These are phyloP conservation scores for Acanthurus tractus DNA, from an alignment of 2,797 vertebrate genomes.

Conservation along the genomic window DNA sequence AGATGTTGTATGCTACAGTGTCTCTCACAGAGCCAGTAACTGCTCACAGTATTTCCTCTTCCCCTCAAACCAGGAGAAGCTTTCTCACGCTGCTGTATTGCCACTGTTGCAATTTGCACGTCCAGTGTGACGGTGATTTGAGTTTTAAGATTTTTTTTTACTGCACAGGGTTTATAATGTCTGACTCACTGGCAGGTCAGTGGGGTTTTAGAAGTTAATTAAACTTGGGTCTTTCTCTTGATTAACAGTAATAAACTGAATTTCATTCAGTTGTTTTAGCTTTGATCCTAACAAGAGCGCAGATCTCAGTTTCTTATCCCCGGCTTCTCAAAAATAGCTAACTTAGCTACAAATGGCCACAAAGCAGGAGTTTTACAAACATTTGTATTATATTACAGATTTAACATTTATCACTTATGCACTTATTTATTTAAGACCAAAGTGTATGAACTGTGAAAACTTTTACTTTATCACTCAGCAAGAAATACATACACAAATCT, in stretches of 20 bases:
- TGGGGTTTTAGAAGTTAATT: conserved; percentile 19
- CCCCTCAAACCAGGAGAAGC: no score
- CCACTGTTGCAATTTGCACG: no score
- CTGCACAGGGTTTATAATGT: neutral
- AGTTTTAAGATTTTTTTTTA: neutral
- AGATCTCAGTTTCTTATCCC: neutral
- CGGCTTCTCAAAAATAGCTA: neutral
- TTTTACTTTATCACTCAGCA: neutral
- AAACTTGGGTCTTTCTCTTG: neutral
- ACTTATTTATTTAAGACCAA: neutral
- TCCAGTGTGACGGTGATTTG: neutral
- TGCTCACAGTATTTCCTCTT: no score
- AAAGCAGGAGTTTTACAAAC: neutral
- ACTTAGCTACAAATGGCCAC: neutral
- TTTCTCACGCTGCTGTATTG: no score
- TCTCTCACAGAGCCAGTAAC: no score
- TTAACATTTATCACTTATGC: neutral
- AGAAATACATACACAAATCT: no score
- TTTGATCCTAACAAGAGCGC: neutral
- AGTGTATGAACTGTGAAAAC: no score
- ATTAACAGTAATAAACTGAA: neutral
- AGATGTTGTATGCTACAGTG: no score
- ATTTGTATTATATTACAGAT: neutral
- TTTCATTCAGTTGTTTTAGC: neutral
- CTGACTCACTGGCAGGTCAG: conserved; percentile 6